Evolutionary conservation across 2,888 invertebrate species (phyloP).

Genomic region (Cyclophora albipunctata): DNA sequence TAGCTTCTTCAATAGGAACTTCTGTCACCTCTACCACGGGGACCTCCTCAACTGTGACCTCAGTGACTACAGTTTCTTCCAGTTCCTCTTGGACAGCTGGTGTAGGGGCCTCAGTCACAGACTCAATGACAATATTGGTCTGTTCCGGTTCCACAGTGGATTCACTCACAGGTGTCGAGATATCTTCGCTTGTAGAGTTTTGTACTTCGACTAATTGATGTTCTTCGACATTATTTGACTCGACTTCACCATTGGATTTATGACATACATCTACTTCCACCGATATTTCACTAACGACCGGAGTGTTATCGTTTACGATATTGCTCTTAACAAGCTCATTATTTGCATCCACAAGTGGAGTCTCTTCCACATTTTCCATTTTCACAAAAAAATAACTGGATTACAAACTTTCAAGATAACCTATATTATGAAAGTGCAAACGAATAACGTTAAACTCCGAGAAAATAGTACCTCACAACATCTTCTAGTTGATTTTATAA

Average conservation of each 20-base stretch:
- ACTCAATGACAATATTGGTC: too few relatives aligned
- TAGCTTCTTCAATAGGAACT: conserved; percentile 3
- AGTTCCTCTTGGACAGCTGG: background rate
- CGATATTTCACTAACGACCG: conserved; percentile 22
- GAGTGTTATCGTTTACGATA: conserved; percentile 26
- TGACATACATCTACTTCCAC: conserved; percentile 43
- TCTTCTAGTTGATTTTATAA: too few relatives aligned
- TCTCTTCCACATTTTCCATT: conserved; percentile 36
- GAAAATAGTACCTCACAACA: background rate
- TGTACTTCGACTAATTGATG: background rate
- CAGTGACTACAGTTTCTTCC: conserved; percentile 8
- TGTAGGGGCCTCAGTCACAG: conserved; percentile 2
- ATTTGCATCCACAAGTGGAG: conserved; percentile 27
- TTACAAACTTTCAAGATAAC: conserved; percentile 20
- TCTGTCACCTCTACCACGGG: background rate
- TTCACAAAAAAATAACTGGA: conserved; percentile 9
- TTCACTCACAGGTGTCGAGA: conserved; percentile 8
- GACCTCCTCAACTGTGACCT: background rate
- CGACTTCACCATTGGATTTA: conserved; percentile 56
- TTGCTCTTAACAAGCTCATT: conserved; percentile 36
- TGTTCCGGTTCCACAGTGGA: conserved; percentile 7
- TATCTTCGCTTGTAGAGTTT: background rate
- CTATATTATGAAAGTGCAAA: conserved; percentile 58
- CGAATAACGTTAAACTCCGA: background rate
- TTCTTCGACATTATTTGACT: conserved; percentile 23